Evolutionary conservation across 2,113 vertebrate species (phyloP), one percentile per base, ranked within the genome.

Genomic region (Mystacornis crossleyi): DNA sequence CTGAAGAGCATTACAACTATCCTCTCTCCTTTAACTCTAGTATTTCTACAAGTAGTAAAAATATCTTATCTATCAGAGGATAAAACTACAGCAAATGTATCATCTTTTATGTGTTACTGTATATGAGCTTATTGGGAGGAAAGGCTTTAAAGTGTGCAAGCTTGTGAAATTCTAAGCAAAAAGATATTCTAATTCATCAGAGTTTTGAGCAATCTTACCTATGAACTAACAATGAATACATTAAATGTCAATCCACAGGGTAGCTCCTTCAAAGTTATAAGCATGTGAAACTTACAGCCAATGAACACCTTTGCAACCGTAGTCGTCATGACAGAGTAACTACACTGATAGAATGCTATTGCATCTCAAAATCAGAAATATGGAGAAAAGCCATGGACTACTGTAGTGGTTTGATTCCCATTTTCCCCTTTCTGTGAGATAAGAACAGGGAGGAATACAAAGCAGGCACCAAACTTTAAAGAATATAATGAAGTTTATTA

Each of bases 91-190:
- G 28, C 8, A 71, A 57, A 38, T 23, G 25, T 82, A 55, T 42
- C 66, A 28, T 31, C 28, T 84, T 91, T 92, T 55, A 91, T 77
- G 42, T 66, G 25, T 5, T 72, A 53, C 12, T 31, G 8, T 33
- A 8, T 19, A 57, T 48, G 54, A 90, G 33, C 13, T 86, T 57
- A 78, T 65, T 9, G 1, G 24, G 10, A 73, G 4, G n/a, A 86
- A 75, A 77, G 10, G 9, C 12, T 92, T 92, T 70, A 29, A 86
- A 83, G 9, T 65, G 31, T 43, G 12, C 25, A 80, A 69, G 18
- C 11, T 86, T 67, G 31, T 79, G 43, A 85, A 71, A 93, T 62
- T 51, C 38, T 83, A 77, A 92, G 34, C 12, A 70, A 81, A 94
- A 75, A 61, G 2, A 4, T 70, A 50, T 45, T 61, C n/a, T n/a